These are phyloP conservation scores for Drosophila limbata DNA, from an alignment of 2,888 invertebrate genomes.

Conservation along the genomic window DNA sequence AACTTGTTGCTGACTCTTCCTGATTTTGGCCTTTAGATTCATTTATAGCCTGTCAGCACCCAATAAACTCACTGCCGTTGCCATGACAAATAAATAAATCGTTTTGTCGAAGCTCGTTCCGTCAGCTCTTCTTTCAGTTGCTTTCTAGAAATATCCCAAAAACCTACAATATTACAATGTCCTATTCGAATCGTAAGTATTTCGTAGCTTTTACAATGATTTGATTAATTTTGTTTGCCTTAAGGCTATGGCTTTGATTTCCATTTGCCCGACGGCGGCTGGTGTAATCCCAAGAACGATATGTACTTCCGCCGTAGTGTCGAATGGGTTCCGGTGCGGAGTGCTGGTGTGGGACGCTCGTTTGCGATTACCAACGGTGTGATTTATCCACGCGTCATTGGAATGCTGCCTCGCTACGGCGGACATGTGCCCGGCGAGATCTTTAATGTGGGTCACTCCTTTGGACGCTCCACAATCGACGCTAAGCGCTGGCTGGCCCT, in stretches of 20 bases:
- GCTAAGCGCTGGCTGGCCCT: constrained; percentile 90
- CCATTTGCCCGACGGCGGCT: constrained; percentile 88
- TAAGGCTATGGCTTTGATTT: constrained; percentile 68
- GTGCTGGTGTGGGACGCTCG: constrained; percentile 77
- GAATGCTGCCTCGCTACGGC: constrained; percentile 91
- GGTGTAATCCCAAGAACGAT: constrained; percentile 91
- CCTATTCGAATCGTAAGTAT: constrained; percentile 66
- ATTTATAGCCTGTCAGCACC: constrained; percentile 37
- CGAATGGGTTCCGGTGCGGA: constrained; percentile 89
- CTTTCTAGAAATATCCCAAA: constrained; percentile 12
- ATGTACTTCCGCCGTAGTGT: constrained; percentile 90
- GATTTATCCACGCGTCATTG: constrained; percentile 91
- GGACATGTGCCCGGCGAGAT: constrained; percentile 92
- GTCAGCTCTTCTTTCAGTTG: constrained; percentile 37
- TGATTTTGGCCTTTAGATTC: constrained; percentile 9
- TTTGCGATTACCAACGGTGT: constrained; percentile 84
- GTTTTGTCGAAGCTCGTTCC: constrained; percentile 63
- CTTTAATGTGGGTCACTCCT: constrained; percentile 91
- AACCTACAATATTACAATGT: constrained; percentile 44
- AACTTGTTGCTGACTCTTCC: constrained; percentile 60
- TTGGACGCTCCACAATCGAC: constrained; percentile 90
- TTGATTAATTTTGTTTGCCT: neutral
- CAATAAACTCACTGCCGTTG: constrained; percentile 44
- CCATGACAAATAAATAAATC: constrained; percentile 61
- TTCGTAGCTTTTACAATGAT: neutral